phyloP scores from a whole-genome alignment of 2,888 invertebrate species.

The Pachycephus smyrnensis region DNA sequence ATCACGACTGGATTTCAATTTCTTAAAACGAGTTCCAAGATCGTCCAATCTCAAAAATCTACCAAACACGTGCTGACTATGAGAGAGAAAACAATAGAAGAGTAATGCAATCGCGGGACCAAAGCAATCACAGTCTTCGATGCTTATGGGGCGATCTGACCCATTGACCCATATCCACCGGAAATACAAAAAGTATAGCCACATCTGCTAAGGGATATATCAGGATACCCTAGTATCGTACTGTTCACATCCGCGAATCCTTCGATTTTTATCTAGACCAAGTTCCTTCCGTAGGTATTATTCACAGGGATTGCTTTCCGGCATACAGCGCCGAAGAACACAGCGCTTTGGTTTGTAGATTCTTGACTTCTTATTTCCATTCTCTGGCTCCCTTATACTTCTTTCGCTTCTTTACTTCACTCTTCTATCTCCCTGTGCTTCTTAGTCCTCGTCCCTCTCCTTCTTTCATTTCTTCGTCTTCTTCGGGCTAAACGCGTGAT shows the following conservation, averaged over 20 bases:
- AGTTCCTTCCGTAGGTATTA: background rate
- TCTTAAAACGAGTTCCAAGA: conserved; percentile 24
- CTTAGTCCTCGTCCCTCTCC: background rate
- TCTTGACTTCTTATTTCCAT: conserved; percentile 21
- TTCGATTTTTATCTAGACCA: background rate
- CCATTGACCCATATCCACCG: conserved; percentile 17
- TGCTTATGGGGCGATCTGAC: conserved; percentile 13
- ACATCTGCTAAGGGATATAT: background rate
- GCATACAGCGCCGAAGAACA: background rate
- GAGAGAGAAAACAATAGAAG: conserved; percentile 25
- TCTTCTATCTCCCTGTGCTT: background rate
- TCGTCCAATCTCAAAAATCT: conserved; percentile 29
- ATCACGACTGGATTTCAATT: conserved; percentile 20
- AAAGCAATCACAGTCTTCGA: conserved; percentile 23
- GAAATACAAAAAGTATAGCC: background rate
- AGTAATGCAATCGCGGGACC: conserved; percentile 25
- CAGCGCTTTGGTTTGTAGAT: conserved; percentile 35
- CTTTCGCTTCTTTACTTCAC: background rate
- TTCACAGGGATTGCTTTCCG: conserved; percentile 4
- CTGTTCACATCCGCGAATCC: background rate
- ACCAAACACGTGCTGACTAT: conserved; percentile 21
- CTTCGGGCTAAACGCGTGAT: conserved; percentile 23
- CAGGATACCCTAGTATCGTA: background rate
- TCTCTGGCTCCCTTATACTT: background rate
- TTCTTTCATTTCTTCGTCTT: background rate